These are phyloP conservation scores for Diprion similis DNA, from an alignment of 1,140 invertebrate species.

Conservation along the genomic window DNA sequence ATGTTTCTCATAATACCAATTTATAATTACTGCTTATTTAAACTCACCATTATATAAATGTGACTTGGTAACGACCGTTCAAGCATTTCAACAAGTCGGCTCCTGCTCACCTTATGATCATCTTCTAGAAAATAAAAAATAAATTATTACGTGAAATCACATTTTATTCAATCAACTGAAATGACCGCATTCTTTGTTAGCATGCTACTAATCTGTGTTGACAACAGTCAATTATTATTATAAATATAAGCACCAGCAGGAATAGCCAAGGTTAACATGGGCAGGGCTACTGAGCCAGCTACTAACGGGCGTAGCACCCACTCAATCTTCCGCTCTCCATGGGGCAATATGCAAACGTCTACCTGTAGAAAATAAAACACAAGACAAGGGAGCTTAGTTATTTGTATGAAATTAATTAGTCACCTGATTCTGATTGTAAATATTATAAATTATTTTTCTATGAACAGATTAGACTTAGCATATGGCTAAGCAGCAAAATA, in stretches of 20 bases:
- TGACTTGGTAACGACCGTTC: slow-evolving; percentile 68
- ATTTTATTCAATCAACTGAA: slow-evolving; percentile 2
- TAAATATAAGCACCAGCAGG: slow-evolving; percentile 49
- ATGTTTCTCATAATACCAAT: slow-evolving; percentile 9
- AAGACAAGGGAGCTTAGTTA: slow-evolving; percentile 21
- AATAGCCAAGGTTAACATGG: slow-evolving; percentile 61
- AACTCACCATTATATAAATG: slow-evolving; percentile 68
- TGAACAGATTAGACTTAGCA: slow-evolving; percentile 20
- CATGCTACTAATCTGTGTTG: slow-evolving; percentile 1
- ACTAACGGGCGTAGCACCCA: slow-evolving; percentile 70
- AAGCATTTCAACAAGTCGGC: slow-evolving; percentile 61
- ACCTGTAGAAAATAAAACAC: slow-evolving; percentile 46
- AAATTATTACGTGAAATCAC: slow-evolving; percentile 7
- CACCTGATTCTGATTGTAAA: too few species aligned
- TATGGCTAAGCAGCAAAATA: not conserved
- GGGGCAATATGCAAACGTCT: slow-evolving; percentile 66
- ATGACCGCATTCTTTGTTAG: not conserved
- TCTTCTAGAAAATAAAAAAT: slow-evolving; percentile 45
- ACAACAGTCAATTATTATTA: not conserved
- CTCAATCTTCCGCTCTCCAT: slow-evolving; percentile 62
- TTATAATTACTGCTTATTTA: slow-evolving; percentile 25
- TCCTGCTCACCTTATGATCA: slow-evolving; percentile 53
- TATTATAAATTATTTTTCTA: slow-evolving; percentile 5
- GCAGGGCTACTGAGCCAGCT: slow-evolving; percentile 68
- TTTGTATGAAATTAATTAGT: too few species aligned